Evolutionary conservation across 2,888 invertebrate genomes (phyloP).

Genomic region (Gymnocheta viridis): DNA sequence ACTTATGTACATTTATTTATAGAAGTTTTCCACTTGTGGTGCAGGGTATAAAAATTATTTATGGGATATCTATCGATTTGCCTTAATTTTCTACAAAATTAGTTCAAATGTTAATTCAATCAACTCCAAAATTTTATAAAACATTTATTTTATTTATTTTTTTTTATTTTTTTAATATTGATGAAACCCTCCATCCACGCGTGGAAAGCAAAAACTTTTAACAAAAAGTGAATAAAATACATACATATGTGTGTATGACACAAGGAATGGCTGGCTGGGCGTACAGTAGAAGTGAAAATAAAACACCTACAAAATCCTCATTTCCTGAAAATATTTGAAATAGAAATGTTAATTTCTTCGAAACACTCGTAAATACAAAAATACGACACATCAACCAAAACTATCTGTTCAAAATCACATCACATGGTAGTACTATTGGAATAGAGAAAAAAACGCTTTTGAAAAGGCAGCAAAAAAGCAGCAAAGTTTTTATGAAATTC

Average conservation of each 20-base stretch:
- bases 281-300: not conserved
- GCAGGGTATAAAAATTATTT: not conserved
- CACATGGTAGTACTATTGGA: constrained; percentile 50
- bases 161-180: not conserved
- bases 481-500: constrained; percentile 25
- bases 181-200: not conserved
- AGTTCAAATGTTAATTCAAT: not conserved
- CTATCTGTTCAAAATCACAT: constrained; percentile 38
- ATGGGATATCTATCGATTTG: not conserved
- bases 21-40: too few species aligned
- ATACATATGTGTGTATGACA: too few species aligned
- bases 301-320: constrained; percentile 64
- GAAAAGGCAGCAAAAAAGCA: constrained; percentile 17
- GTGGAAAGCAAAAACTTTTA: not conserved
- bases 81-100: not conserved
- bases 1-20: too few species aligned
- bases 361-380: constrained; percentile 46
- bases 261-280: constrained; percentile 24
- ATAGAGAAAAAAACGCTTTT: constrained; percentile 9
- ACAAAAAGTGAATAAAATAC: constrained; percentile 11
- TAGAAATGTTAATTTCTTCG: constrained; percentile 65
- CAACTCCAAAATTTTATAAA: not conserved
- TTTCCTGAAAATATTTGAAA: constrained; percentile 64
- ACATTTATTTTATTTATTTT: not conserved
- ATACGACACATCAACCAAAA: constrained; percentile 9